Conservation (phyloP, 2,113 vertebrate species). For the Carassius carassius region DNA sequence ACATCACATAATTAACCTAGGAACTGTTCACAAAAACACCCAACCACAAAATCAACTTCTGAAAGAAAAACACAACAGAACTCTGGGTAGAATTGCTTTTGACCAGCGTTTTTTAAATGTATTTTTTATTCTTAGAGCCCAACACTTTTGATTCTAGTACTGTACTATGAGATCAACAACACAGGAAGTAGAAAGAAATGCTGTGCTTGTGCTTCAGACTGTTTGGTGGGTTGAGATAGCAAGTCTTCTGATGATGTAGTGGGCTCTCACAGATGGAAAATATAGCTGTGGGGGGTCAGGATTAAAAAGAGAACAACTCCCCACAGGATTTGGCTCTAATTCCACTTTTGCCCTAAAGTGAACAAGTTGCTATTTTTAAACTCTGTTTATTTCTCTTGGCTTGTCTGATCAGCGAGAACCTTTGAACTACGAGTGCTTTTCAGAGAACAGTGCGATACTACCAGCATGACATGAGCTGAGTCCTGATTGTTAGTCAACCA, state of each 20-base stretch:
- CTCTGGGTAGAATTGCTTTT: background rate
- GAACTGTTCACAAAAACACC: too few relatives aligned
- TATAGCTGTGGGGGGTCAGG: conserved; percentile 69
- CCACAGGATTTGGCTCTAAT: conserved; percentile 67
- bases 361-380: conserved; percentile 64
- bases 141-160: background rate
- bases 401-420: conserved; percentile 38
- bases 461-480: conserved; percentile 18
- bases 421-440: conserved; percentile 24
- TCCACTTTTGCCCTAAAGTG: conserved; percentile 69
- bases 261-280: conserved; percentile 76
- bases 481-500: conserved; percentile 19
- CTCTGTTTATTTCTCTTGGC: conserved; percentile 75
- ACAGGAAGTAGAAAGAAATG: conserved; percentile 35
- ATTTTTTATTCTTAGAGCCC: background rate
- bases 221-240: conserved; percentile 47
- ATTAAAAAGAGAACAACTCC: conserved; percentile 69
- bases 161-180: background rate
- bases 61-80: background rate
- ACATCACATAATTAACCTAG: too few relatives aligned
- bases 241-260: conserved; percentile 60
- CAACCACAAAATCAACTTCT: too few relatives aligned
- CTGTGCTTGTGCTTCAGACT: conserved; percentile 18
- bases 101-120: background rate
- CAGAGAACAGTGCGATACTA: conserved; percentile 15